These are phyloP conservation scores for Aegypius monachus DNA, from an alignment of 2,113 vertebrate species.

Conservation along the genomic window DNA sequence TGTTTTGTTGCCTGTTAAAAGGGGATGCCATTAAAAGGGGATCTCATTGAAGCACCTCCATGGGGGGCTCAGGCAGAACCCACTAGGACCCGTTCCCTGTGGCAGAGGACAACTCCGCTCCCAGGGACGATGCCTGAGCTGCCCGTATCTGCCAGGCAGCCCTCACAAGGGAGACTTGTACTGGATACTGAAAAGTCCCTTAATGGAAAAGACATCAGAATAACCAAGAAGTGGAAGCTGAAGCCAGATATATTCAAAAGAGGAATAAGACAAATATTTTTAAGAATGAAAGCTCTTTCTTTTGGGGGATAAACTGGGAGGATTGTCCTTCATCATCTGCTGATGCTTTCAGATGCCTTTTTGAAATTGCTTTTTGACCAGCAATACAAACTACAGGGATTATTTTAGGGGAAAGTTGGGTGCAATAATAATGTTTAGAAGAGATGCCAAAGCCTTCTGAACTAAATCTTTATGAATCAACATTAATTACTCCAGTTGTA, in stretches of 20 bases:
- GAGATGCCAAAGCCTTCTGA: neutral
- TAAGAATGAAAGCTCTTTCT: neutral
- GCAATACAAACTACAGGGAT: neutral
- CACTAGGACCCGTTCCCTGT: neutral
- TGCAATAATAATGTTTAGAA: neutral
- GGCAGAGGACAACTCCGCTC: neutral
- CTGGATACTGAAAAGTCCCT: neutral
- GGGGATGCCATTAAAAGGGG: neutral
- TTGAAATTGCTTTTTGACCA: neutral
- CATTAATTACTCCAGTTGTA: neutral
- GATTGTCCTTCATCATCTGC: neutral
- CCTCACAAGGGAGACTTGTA: neutral
- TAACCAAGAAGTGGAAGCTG: neutral
- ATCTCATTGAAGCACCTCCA: neutral
- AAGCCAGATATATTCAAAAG: neutral
- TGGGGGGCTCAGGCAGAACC: neutral
- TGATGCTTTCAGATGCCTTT: neutral
- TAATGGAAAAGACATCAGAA: neutral
- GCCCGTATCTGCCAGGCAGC: neutral
- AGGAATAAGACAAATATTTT: neutral
- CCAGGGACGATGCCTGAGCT: neutral
- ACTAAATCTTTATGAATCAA: neutral
- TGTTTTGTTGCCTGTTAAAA: neutral
- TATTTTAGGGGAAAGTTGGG: neutral
- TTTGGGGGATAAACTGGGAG: neutral